These are phyloP conservation scores for Parnassius orleans DNA, from an alignment of 2,888 invertebrate species.

Conservation along the genomic window DNA sequence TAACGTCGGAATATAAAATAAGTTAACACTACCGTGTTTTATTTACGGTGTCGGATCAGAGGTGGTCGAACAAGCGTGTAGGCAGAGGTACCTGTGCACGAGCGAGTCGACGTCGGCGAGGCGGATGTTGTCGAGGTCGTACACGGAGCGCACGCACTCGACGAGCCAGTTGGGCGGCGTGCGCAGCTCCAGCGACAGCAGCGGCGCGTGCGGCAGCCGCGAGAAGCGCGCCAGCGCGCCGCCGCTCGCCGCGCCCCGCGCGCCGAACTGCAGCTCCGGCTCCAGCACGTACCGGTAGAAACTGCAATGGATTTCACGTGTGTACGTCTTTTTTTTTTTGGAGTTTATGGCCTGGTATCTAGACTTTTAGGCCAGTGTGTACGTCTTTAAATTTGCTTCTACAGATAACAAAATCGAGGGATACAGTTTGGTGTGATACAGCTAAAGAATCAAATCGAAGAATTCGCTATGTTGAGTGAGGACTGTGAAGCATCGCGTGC, in stretches of 20 bases:
- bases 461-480: too few relatives aligned
- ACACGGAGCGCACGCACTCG: constrained; percentile 94
- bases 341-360: too few relatives aligned
- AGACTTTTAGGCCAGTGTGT: too few relatives aligned
- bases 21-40: too few relatives aligned
- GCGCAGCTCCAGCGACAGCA: constrained; percentile 88
- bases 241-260: constrained; percentile 84
- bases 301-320: constrained; percentile 70
- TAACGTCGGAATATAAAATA: too few relatives aligned
- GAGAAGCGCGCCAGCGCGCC: constrained; percentile 93
- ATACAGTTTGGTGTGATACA: too few relatives aligned
- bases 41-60: too few relatives aligned
- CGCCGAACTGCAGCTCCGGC: constrained; percentile 90
- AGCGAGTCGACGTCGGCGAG: constrained; percentile 94
- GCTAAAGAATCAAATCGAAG: too few relatives aligned
- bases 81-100: constrained; percentile 85
- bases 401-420: too few relatives aligned
- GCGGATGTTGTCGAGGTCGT: constrained; percentile 98
- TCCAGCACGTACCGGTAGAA: constrained; percentile 98
- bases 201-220: constrained; percentile 93
- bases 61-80: background rate
- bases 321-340: too few relatives aligned
- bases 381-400: too few relatives aligned
- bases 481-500: too few relatives aligned
- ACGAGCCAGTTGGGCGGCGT: constrained; percentile 98